Percentiles rank a stretch among this genome's conserved stretches.
phyloP scores from a whole-genome alignment of 2,888 invertebrate species.

The Ommatoiulus sabulosus region DNA sequence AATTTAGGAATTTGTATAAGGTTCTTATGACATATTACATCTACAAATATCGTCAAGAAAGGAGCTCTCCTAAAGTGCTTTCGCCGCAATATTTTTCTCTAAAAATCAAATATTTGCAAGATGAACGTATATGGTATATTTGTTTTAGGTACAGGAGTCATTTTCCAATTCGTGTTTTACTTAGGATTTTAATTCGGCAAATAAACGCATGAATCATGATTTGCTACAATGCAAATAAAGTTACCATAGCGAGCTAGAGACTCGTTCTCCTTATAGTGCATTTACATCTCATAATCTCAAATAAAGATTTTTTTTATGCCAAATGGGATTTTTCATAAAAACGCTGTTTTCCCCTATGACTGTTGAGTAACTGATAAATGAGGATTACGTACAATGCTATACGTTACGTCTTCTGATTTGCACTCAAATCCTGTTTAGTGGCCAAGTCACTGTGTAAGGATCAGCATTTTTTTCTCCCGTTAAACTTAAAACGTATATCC shows the following conservation, averaged over 20 bases:
- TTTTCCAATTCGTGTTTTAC: background rate
- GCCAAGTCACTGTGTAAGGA: conserved; percentile 12
- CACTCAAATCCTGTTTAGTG: conserved; percentile 24
- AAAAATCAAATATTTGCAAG: conserved; percentile 6
- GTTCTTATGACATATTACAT: background rate
- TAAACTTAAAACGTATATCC: background rate
- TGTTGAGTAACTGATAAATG: conserved; percentile 32
- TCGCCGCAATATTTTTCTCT: background rate
- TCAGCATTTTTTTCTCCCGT: background rate
- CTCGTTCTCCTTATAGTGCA: background rate
- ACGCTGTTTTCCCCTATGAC: background rate
- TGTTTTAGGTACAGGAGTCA: background rate
- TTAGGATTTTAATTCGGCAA: background rate
- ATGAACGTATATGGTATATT: background rate
- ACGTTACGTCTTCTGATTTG: background rate
- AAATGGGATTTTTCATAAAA: conserved; percentile 3
- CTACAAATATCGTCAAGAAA: background rate
- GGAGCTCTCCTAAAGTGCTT: background rate
- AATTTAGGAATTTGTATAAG: background rate
- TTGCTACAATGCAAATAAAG: conserved; percentile 14
- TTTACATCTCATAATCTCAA: conserved; percentile 39
- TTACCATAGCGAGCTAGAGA: background rate
- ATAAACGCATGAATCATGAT: conserved; percentile 17
- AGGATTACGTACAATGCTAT: conserved; percentile 7
- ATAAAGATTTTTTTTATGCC: background rate